These are phyloP conservation scores for Zalophus californianus DNA, from an alignment of 2,797 vertebrate species.

Conservation along the genomic window DNA sequence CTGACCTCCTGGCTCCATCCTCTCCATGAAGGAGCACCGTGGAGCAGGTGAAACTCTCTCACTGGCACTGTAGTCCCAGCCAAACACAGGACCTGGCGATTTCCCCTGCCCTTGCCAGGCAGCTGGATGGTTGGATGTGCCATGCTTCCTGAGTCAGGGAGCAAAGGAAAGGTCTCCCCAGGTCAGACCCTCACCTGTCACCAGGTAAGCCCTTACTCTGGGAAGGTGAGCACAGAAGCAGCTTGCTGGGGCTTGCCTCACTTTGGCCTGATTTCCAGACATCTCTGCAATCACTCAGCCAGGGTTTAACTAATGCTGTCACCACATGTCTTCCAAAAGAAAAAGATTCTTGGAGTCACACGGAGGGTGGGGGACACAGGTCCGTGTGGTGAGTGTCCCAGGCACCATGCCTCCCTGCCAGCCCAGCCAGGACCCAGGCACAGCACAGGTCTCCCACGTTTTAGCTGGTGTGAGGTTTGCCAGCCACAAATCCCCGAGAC, in stretches of 20 bases:
- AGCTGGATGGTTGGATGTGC: background rate
- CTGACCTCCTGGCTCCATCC: background rate
- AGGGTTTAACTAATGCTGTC: background rate
- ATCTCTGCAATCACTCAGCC: background rate
- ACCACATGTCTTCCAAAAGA: background rate
- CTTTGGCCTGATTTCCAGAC: background rate
- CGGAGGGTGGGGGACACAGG: rapidly evolving
- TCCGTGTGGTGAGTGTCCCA: background rate
- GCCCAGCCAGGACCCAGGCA: background rate
- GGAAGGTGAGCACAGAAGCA: background rate
- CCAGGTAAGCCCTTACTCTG: background rate
- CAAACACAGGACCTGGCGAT: rapidly evolving
- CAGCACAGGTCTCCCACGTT: background rate
- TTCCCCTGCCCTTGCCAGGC: background rate
- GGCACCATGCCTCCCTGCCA: background rate
- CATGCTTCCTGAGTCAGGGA: background rate
- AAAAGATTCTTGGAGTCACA: background rate
- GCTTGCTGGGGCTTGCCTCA: background rate
- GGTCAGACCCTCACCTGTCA: background rate
- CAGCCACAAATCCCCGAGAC: background rate
- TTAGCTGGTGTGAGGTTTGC: background rate
- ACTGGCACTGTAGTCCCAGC: background rate
- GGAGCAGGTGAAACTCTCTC: no score
- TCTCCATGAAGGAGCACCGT: rapidly evolving
- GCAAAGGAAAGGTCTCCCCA: background rate